Evolutionary conservation across 2,113 vertebrate genomes (phyloP).

Genomic region (Asarcornis scutulata): DNA sequence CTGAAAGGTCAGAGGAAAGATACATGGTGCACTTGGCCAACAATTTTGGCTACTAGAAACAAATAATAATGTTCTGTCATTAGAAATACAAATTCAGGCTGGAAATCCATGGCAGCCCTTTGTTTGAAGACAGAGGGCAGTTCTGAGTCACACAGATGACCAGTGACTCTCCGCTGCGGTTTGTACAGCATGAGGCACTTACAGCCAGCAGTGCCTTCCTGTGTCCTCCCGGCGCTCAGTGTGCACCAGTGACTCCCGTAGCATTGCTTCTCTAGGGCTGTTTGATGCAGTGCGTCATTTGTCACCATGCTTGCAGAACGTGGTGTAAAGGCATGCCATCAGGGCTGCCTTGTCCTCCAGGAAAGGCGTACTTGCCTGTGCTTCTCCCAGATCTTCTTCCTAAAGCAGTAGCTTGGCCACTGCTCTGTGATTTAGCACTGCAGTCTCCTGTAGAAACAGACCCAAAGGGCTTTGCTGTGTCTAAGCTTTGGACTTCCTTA

Average conservation of each 20-base stretch:
- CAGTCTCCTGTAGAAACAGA: background rate
- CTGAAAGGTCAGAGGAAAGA: background rate
- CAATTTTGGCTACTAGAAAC: background rate
- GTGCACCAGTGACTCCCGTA: fast-evolving
- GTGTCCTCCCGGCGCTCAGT: fast-evolving
- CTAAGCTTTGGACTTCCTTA: background rate
- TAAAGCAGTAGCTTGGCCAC: background rate
- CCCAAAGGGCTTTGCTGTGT: too few relatives aligned
- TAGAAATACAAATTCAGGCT: background rate
- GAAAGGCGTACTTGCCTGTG: background rate
- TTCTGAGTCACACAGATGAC: background rate
- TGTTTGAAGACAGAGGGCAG: background rate
- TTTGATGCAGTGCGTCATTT: too few relatives aligned
- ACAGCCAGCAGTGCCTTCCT: fast-evolving
- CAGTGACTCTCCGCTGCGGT: background rate
- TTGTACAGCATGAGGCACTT: fast-evolving
- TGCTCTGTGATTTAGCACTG: background rate
- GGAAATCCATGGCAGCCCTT: background rate
- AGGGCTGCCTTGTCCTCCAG: background rate
- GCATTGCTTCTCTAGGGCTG: fast-evolving
- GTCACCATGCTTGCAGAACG: too few relatives aligned
- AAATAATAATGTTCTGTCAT: background rate
- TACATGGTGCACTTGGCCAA: background rate
- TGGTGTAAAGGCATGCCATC: too few relatives aligned
- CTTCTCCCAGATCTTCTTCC: background rate